Conservation (phyloP, 2,113 vertebrate genomes). For the Toxostoma redivivum region DNA sequence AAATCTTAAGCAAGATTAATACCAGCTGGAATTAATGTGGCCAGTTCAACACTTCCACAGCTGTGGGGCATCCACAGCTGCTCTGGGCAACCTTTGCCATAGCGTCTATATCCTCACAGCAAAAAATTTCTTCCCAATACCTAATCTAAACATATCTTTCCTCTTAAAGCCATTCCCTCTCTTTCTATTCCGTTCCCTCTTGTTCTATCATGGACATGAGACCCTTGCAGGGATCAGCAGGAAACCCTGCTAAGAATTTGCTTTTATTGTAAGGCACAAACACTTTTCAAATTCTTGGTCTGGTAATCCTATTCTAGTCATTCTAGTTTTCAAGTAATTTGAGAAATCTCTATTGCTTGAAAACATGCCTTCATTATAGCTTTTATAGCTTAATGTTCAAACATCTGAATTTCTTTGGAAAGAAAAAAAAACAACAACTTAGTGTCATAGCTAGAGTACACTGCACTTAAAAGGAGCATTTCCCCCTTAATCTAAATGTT, state of each 20-base stretch:
- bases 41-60: too few relatives aligned
- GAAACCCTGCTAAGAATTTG: background rate
- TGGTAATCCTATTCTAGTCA: background rate
- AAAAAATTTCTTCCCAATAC: background rate
- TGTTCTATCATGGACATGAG: background rate
- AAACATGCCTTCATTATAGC: background rate
- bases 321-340: background rate
- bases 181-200: background rate
- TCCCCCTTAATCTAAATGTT: background rate
- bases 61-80: background rate
- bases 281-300: background rate
- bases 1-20: too few relatives aligned
- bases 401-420: background rate
- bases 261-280: background rate
- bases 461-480: background rate
- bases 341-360: background rate
- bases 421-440: background rate
- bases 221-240: background rate
- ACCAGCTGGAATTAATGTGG: too few relatives aligned
- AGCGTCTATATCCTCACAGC: fast-evolving
- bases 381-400: background rate
- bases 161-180: background rate
- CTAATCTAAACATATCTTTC: background rate
- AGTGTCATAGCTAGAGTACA: background rate
- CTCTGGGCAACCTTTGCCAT: background rate